Evolutionary conservation across 2,113 vertebrate genomes (phyloP).

Genomic region (Terrapene triunguis): DNA sequence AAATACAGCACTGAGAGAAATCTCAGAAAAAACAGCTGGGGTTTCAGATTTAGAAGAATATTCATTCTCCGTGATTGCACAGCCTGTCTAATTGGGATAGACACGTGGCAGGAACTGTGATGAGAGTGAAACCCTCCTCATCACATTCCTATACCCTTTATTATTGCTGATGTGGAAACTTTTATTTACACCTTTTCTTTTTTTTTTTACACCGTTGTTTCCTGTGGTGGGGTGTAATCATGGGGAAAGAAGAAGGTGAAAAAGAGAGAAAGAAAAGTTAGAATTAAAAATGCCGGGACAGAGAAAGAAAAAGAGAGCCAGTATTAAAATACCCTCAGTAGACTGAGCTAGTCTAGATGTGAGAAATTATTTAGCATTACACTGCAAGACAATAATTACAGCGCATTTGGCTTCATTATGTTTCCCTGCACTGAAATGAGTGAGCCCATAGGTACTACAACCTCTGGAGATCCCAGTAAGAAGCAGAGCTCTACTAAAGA

Average conservation of each 20-base stretch:
- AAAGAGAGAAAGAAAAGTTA: background rate
- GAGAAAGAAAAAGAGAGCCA: background rate
- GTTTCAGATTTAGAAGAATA: background rate
- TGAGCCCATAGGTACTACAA: fast-evolving
- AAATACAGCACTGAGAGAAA: background rate
- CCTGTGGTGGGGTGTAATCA: background rate
- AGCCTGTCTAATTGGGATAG: background rate
- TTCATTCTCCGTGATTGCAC: fast-evolving
- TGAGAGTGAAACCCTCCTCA: background rate
- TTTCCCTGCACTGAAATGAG: background rate
- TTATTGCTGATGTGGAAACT: background rate
- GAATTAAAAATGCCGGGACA: background rate
- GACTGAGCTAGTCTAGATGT: background rate
- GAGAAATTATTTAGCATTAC: background rate
- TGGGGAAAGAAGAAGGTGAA: background rate
- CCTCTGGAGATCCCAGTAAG: background rate
- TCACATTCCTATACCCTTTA: background rate
- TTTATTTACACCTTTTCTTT: background rate
- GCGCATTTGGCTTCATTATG: background rate
- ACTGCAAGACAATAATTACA: background rate
- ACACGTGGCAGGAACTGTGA: fast-evolving
- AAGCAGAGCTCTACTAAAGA: background rate
- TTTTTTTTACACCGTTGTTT: background rate
- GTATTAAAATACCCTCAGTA: background rate
- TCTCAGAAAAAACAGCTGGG: conserved; percentile 1